A percentile compares a stretch with the other conserved stretches of the same genome.
Evolutionary conservation across 2,113 vertebrate genomes (phyloP).

Genomic region (Triplophysa siluroides): DNA sequence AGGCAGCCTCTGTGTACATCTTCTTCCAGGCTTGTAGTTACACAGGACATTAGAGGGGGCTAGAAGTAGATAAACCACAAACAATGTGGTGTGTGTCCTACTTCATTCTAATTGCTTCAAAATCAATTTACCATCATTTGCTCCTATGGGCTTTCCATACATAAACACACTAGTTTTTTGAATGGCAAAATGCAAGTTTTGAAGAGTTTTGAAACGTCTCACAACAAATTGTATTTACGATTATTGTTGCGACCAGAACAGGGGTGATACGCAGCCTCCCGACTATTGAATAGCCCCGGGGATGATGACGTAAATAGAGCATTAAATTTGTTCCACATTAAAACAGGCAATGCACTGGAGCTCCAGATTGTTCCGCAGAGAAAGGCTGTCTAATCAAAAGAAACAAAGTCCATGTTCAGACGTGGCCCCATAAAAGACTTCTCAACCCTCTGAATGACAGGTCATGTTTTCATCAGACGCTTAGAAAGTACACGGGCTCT

Average conservation of each 20-base stretch:
- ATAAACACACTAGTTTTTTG: too few relatives aligned
- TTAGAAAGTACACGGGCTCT: too few relatives aligned
- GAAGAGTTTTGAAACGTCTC: neutral
- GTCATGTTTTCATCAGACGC: neutral
- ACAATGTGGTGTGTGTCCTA: slow-evolving; percentile 55
- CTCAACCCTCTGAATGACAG: neutral
- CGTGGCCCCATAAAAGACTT: slow-evolving; percentile 16
- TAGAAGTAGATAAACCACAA: slow-evolving; percentile 63
- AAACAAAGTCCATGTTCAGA: slow-evolving; percentile 54
- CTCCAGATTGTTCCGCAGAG: slow-evolving; percentile 22
- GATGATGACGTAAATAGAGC: slow-evolving; percentile 73
- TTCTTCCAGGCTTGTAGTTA: slow-evolving; percentile 6
- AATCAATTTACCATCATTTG: neutral
- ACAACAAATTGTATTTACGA: neutral
- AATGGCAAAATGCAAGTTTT: neutral
- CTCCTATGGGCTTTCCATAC: neutral
- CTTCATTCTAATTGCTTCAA: slow-evolving; percentile 20
- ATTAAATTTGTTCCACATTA: slow-evolving; percentile 74
- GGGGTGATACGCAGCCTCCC: slow-evolving; percentile 44
- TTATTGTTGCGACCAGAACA: neutral
- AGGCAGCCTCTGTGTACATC: slow-evolving; percentile 23
- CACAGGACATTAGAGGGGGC: neutral
- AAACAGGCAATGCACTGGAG: slow-evolving; percentile 48
- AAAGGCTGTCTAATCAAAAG: slow-evolving; percentile 36
- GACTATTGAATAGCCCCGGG: slow-evolving; percentile 63